A percentile compares a stretch with the other conserved stretches of the same genome.
Evolutionary conservation across 37 sponge, comb jelly and placozoan species (phyloP).

Genomic region (Bolinopsis microptera): DNA sequence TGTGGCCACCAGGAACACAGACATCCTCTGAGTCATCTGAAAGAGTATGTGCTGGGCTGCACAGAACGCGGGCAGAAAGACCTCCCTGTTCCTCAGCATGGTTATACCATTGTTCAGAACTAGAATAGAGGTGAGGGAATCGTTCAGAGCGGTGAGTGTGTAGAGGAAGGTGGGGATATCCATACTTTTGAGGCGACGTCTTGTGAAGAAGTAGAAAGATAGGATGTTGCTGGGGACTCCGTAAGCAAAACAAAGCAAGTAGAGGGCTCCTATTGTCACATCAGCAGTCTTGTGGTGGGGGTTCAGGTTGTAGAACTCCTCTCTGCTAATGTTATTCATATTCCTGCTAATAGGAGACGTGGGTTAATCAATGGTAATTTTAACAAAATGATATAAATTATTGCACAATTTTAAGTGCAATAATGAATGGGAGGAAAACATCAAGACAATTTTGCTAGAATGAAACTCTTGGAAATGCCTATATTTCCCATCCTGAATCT

Average conservation of each 20-base stretch:
- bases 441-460: no score
- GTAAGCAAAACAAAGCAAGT: background rate
- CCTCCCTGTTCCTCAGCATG: background rate
- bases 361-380: no score
- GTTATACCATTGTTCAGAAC: background rate
- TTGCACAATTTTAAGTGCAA: no score
- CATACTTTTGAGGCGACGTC: background rate
- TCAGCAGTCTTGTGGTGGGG: conserved; percentile 14
- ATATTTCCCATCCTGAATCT: no score
- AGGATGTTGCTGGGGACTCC: background rate
- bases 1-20: background rate
- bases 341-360: no score
- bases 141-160: background rate
- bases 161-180: background rate
- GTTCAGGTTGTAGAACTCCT: background rate
- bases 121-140: background rate
- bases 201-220: background rate
- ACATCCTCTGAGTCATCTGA: conserved; percentile 25
- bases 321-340: background rate
- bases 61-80: background rate
- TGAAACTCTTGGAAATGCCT: no score
- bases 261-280: background rate
- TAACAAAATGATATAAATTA: no score
- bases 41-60: conserved; percentile 22
- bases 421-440: no score